These are phyloP conservation scores for Hippocampus abdominalis DNA, from an alignment of 2,113 vertebrate genomes.

Conservation along the genomic window DNA sequence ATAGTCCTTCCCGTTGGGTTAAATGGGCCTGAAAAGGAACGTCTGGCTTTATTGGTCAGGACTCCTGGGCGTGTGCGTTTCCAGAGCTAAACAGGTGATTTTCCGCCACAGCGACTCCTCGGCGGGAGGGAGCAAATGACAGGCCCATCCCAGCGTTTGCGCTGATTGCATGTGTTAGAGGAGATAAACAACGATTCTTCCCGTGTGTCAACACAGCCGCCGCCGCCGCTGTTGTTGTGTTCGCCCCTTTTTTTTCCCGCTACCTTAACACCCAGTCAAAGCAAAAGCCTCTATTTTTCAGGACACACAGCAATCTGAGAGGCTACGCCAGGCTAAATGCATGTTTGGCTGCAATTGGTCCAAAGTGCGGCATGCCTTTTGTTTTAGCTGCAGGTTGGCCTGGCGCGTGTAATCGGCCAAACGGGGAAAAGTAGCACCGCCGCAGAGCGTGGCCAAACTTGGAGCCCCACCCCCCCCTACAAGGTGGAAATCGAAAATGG, in stretches of 20 bases:
- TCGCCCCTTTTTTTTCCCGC: slow-evolving; percentile 45
- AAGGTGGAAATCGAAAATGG: slow-evolving; percentile 56
- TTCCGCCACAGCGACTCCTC: slow-evolving; percentile 70
- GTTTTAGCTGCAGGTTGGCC: slow-evolving; percentile 79
- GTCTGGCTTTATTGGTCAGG: slow-evolving; percentile 38
- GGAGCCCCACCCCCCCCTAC: slow-evolving; percentile 12
- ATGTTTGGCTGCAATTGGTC: background rate
- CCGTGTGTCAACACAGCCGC: slow-evolving; percentile 52
- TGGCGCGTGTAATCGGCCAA: slow-evolving; percentile 83
- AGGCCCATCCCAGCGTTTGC: slow-evolving; percentile 62
- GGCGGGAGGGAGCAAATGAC: slow-evolving; percentile 67
- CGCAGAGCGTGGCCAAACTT: slow-evolving; percentile 40
- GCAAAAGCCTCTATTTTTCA: background rate
- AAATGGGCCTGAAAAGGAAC: slow-evolving; percentile 47
- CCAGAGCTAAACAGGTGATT: slow-evolving; percentile 77
- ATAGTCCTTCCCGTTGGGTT: slow-evolving; percentile 56
- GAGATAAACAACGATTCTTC: slow-evolving; percentile 70
- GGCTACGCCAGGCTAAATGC: background rate
- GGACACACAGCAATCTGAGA: background rate
- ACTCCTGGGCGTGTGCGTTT: slow-evolving; percentile 53
- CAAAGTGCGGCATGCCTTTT: slow-evolving; percentile 10
- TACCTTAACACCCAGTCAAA: background rate
- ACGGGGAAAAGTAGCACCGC: slow-evolving; percentile 51
- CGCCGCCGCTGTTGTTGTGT: slow-evolving; percentile 38
- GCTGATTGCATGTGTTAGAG: slow-evolving; percentile 70